Evolutionary conservation across 1,140 invertebrate species (phyloP), one percentile per base, ranked within the genome.

Genomic region (Temnothorax nylanderi): DNA sequence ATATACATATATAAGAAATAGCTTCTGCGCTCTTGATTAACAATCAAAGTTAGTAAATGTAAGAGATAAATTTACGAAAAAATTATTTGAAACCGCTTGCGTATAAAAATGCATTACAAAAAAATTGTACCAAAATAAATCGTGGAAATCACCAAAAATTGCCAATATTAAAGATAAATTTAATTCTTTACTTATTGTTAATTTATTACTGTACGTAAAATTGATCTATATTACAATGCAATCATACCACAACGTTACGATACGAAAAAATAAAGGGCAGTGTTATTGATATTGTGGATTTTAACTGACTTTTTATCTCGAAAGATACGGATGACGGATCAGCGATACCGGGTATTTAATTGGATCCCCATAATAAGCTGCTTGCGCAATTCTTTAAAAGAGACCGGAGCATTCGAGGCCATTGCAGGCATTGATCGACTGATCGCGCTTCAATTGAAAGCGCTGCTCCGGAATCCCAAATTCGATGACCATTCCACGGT

Each of bases 381-480:
- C 80, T 84, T 60, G 44, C 69, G 44, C n/a, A 84, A 84, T 84
- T 54, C 11, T 32, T 75, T 62, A 75, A 82, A 84, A 1, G 80
- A 84, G 80, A 41, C n/a, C 54, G 41, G 21, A 37, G 11, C 37
- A 44, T 47, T 71, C 32, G 80, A 84, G 80, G 54, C 65, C 77
- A 16, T 54, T 54, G 62, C 69, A 74, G 10, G 26, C 54, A 72
- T 82, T 44, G 54, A 84, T 62, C 41, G 37, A 47, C 18, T 6
- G 37, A 74, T 44, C 32, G 13, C 54, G n/a, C 44, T 74, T 60
- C 32, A 21, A 60, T 62, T 44, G 13, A 75, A 60, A 74, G 8
- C 54, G 1, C n/a, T 47, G 41, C n/a, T 60, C n/a, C 51, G 41
- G 13, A 74, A 60, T 84, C 13, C 26, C 8, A 34, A 84, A 49